Evolutionary conservation across 2,888 invertebrate genomes (phyloP), one percentile per base, ranked within the genome.

Genomic region (Melanostoma mellinum): DNA sequence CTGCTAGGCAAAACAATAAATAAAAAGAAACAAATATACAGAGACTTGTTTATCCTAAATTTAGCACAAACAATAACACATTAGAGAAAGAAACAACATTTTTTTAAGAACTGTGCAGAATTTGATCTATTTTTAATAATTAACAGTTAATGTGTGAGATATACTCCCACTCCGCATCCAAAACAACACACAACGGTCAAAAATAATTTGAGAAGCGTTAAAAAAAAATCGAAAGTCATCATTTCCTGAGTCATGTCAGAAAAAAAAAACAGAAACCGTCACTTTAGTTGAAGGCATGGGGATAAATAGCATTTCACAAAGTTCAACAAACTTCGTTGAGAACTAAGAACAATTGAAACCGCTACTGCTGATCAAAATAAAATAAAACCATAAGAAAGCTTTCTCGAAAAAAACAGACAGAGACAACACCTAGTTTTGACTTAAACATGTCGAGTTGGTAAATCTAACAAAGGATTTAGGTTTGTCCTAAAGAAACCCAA

Each of bases 181-280:
- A 42, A 20, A 20, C 20, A 20, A 56, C 40, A 40, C 30, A 56
- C 40, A 56, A 40, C 40, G 9, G n/a, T 30, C 56, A 30, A 30
- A 56, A 20, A 56, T 9, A 32, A 56, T 40, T 40, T 20, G 20
- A 20, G 20, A 36, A 6, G 35, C 10, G 6, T 55, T 9, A n/a
- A 4, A 9, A 58, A 30, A 60, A 33, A 33, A 48, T 48, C 50
- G 33, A 63, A 58, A 68, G 75, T 68, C 68, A 75, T 75, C 75
- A 75, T 75, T 20, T 20, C 3, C 10, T 46, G 44, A 46, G 44
- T 46, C 44, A 46, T 46, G 44, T 5, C n/a, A n/a, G n/a, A n/a
- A n/a, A n/a, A 10, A 46, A 6, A 46, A 46, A 46, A 3, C 3
- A 46, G 10, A n/a, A 46, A 10, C 10, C 10, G 3, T 9, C 42